Percentiles rank a stretch among this genome's conserved stretches.
phyloP scores from a whole-genome alignment of 2,113 vertebrate species.

The Bothrops jararaca region DNA sequence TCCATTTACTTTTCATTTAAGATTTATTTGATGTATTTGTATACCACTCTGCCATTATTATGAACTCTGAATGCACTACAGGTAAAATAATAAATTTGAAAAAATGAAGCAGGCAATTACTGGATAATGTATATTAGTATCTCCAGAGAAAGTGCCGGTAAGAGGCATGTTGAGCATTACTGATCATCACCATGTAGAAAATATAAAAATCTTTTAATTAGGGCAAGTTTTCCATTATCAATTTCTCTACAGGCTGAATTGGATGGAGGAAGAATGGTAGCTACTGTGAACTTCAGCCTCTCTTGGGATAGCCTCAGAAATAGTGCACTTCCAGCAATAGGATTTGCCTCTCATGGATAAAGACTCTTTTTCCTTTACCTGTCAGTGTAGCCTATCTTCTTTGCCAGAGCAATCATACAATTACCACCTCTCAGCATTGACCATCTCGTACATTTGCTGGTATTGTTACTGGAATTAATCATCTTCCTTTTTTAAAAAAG shows the following conservation, averaged over 20 bases:
- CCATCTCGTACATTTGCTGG: background rate
- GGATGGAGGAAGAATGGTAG: background rate
- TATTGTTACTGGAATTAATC: background rate
- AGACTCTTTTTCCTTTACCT: background rate
- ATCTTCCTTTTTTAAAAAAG: background rate
- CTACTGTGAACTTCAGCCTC: background rate
- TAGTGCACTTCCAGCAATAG: background rate
- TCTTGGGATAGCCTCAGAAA: background rate
- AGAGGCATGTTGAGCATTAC: background rate
- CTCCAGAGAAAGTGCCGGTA: background rate
- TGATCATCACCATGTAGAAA: background rate
- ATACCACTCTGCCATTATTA: background rate
- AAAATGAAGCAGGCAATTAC: background rate
- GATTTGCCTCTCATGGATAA: background rate
- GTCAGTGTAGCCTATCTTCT: background rate
- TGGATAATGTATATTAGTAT: background rate
- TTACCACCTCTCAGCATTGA: background rate
- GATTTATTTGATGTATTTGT: background rate
- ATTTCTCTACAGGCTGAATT: background rate
- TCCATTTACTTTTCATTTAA: background rate
- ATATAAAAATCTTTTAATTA: background rate
- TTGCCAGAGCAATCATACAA: background rate
- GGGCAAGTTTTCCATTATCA: background rate
- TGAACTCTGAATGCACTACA: background rate
- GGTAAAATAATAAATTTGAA: slow-evolving; percentile 16